phyloP scores from a whole-genome alignment of 2,888 invertebrate genomes.

The Ptilodon capucinus region DNA sequence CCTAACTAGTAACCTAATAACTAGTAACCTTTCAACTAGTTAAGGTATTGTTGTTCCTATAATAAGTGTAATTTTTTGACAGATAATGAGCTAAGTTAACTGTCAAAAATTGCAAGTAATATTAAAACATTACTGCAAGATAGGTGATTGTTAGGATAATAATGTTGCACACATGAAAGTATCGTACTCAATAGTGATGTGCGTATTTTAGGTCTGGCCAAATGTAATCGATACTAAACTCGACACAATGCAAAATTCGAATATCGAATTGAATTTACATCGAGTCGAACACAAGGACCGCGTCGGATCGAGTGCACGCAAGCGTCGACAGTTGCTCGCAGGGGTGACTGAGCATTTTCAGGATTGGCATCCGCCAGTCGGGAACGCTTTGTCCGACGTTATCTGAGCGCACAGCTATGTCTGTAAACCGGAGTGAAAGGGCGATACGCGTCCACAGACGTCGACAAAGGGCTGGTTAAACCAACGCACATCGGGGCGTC shows the following conservation, averaged over 20 bases:
- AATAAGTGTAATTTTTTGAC: too few relatives aligned
- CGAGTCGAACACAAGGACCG: constrained; percentile 23
- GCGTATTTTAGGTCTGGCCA: neutral
- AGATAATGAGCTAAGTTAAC: too few relatives aligned
- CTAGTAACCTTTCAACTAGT: too few relatives aligned
- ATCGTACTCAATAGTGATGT: too few relatives aligned
- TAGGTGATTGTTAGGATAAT: too few relatives aligned
- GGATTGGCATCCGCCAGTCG: constrained; percentile 52
- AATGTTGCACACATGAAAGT: too few relatives aligned
- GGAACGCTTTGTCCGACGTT: constrained; percentile 58
- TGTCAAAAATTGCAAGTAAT: too few relatives aligned
- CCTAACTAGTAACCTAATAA: too few relatives aligned
- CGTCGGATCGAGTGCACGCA: constrained; percentile 14
- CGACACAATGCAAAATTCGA: neutral
- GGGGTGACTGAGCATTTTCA: constrained; percentile 58
- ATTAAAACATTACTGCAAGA: too few relatives aligned
- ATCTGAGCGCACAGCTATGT: constrained; percentile 62
- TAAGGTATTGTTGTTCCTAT: too few relatives aligned
- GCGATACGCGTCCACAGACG: constrained; percentile 40
- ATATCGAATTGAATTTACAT: neutral
- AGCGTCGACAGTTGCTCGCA: constrained; percentile 44
- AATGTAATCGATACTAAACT: neutral
- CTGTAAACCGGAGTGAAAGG: constrained; percentile 52
- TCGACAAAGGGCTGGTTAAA: constrained; percentile 57
- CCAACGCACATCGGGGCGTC: too few relatives aligned